These are phyloP conservation scores for Lysandra bellargus DNA, from an alignment of 2,888 invertebrate genomes.

Conservation along the genomic window DNA sequence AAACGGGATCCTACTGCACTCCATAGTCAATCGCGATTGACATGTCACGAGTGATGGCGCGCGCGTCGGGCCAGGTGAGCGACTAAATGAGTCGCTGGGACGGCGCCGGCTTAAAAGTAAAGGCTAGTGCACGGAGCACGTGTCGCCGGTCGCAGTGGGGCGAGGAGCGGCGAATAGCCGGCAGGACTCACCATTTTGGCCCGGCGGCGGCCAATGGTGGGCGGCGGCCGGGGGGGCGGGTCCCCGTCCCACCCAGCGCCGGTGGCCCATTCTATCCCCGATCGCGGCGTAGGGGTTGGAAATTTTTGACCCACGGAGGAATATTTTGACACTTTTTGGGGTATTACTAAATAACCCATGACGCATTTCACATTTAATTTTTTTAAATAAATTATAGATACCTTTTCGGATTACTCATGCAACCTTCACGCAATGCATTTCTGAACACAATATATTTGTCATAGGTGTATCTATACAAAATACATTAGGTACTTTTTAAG, in stretches of 20 bases:
- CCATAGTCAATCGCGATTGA: constrained; percentile 65
- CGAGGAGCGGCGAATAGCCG: constrained; percentile 59
- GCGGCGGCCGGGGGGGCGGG: constrained; percentile 55
- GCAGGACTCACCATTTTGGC: constrained; percentile 54
- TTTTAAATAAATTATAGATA: not conserved
- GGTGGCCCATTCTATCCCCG: constrained; percentile 46
- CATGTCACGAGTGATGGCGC: constrained; percentile 72
- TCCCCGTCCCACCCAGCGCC: constrained; percentile 57
- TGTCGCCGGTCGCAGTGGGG: constrained; percentile 58
- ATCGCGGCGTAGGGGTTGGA: constrained; percentile 58
- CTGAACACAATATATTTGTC: not conserved
- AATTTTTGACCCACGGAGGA: constrained; percentile 1
- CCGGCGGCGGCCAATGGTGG: constrained; percentile 57
- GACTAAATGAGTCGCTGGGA: constrained; percentile 73
- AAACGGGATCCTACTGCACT: constrained; percentile 64
- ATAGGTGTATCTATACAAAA: not conserved
- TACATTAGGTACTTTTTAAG: not conserved
- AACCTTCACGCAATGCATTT: not conserved
- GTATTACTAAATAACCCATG: not conserved
- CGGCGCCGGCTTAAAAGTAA: constrained; percentile 67
- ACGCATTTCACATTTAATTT: not conserved
- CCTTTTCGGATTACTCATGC: not conserved
- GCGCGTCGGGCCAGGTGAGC: constrained; percentile 71
- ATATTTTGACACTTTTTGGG: constrained; percentile 15
- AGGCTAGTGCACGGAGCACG: constrained; percentile 61